phyloP scores from a whole-genome alignment of 2,888 invertebrate genomes.

The Tribolium freemani region DNA sequence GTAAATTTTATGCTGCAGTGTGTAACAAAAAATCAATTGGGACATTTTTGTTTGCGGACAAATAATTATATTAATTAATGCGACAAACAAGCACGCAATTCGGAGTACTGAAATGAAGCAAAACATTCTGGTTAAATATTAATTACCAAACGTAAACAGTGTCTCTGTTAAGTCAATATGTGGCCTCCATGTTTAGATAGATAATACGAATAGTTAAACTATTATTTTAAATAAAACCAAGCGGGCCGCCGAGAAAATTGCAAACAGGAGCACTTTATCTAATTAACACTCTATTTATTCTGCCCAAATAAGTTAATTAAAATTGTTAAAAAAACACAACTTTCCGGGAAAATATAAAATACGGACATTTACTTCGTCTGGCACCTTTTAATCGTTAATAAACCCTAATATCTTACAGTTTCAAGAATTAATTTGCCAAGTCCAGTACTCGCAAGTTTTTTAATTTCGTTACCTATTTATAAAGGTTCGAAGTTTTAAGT shows the following conservation, averaged over 20 bases:
- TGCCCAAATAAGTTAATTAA: too few relatives aligned
- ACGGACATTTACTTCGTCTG: too few relatives aligned
- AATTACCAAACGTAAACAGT: conserved; percentile 36
- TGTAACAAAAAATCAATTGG: conserved; percentile 12
- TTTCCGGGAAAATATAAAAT: too few relatives aligned
- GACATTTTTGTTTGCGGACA: conserved; percentile 4
- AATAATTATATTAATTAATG: conserved; percentile 34
- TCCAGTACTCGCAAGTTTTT: too few relatives aligned
- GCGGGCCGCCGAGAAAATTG: neutral
- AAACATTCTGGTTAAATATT: conserved; percentile 39
- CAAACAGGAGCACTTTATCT: neutral
- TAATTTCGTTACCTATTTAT: too few relatives aligned
- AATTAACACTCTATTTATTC: neutral
- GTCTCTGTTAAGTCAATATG: conserved; percentile 36
- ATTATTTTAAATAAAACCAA: conserved; percentile 1
- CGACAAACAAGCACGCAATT: conserved; percentile 26
- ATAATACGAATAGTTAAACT: conserved; percentile 25
- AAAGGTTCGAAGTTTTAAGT: too few relatives aligned
- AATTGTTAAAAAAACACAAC: too few relatives aligned
- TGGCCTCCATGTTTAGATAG: conserved; percentile 30
- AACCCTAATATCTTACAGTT: too few relatives aligned
- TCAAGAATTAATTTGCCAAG: too few relatives aligned
- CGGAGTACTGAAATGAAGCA: conserved; percentile 18
- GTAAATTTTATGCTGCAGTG: neutral
- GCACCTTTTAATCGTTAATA: too few relatives aligned